Percentiles rank a stretch among this genome's conserved stretches.
Conservation (phyloP, 1,140 invertebrate species). For the honey bee (Apis mellifera) region Amel_HAv3.1 CM009937.2:2505501-2506000, state of each 20-base stretch:
- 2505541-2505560: conserved; percentile 30
- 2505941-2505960: not conserved
- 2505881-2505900: conserved; percentile 1
- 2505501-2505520: too few species aligned
- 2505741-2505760: conserved; percentile 49
- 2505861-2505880: not conserved
- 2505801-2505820: conserved; percentile 22
- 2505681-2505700: conserved; percentile 63
- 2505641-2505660: conserved; percentile 14
- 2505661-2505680: conserved; percentile 56
- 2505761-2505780: conserved; percentile 64
- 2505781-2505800: conserved; percentile 28
- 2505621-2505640: not conserved
- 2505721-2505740: conserved; percentile 62
- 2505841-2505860: conserved; percentile 26
- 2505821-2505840: conserved; percentile 20
- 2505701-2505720: conserved; percentile 62
- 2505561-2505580: conserved; percentile 44
- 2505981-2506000: not conserved
- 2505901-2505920: not conserved
- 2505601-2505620: conserved; percentile 24
- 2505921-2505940: not conserved
- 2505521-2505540: not conserved
- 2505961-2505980: not conserved
- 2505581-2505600: conserved; percentile 50